Conservation (phyloP, 1,140 invertebrate species). For the Zaprionus lachaisei region DNA sequence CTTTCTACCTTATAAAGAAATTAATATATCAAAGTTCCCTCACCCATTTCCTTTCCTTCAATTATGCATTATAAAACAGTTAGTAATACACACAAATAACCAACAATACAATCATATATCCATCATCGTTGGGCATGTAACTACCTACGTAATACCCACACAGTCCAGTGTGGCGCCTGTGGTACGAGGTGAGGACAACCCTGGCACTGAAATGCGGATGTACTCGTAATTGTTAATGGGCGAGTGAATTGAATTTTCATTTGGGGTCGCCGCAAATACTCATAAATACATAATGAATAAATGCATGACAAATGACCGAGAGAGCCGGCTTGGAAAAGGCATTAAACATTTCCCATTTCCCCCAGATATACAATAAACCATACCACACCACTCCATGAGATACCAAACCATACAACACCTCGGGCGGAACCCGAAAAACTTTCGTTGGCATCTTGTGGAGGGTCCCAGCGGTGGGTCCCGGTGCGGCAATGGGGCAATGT, state of each 20-base stretch:
- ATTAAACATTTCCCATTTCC: conserved; percentile 34
- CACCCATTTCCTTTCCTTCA: not conserved
- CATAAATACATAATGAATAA: conserved; percentile 76
- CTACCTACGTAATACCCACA: not conserved
- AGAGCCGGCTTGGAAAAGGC: conserved; percentile 24
- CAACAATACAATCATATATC: not conserved
- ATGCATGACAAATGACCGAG: conserved; percentile 49
- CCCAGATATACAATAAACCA: not conserved
- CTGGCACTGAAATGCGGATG: conserved; percentile 43
- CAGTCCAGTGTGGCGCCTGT: conserved; percentile 34
- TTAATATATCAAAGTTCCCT: not conserved
- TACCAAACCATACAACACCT: too few relatives aligned
- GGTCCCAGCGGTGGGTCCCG: conserved; percentile 56
- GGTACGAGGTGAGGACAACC: not conserved
- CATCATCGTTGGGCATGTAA: not conserved
- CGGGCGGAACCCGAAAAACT: conserved; percentile 7
- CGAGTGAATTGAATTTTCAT: conserved; percentile 66
- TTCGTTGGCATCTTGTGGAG: conserved; percentile 4
- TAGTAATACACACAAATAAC: not conserved
- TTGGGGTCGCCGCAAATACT: conserved; percentile 38
- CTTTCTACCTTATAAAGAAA: not conserved
- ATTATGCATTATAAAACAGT: not conserved
- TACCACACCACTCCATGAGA: not conserved
- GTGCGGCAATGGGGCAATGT: not conserved
- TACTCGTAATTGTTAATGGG: conserved; percentile 44